phyloP scores from a whole-genome alignment of 35 echinoderm and acorn worm species.

The Chiridota heheva region DNA sequence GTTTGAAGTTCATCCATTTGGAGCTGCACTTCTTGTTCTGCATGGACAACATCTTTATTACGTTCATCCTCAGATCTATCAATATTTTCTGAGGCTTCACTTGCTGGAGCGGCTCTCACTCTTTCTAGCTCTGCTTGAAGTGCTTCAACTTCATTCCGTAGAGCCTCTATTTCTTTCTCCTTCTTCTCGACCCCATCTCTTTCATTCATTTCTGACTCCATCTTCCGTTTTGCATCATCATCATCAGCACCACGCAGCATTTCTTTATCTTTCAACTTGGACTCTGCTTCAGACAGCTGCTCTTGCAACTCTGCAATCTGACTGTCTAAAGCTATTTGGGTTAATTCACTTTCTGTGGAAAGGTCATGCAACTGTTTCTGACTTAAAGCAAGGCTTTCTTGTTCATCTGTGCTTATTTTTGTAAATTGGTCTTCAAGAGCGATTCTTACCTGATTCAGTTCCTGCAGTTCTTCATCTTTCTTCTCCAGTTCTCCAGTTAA shows the following conservation, averaged over 20 bases:
- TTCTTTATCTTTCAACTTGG: no score
- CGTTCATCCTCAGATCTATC: no score
- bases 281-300: no score
- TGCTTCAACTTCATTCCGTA: constrained; percentile 48
- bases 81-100: no score
- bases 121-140: no score
- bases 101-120: no score
- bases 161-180: constrained; percentile 35
- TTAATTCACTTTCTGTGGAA: no score
- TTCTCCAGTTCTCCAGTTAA: constrained; percentile 25
- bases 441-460: constrained; percentile 46
- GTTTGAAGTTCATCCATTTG: not conserved
- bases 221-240: constrained; percentile 24
- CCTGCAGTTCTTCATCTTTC: constrained; percentile 37
- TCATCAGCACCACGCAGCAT: no score
- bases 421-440: constrained; percentile 48
- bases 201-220: constrained; percentile 22
- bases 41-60: no score
- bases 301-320: constrained; percentile 55
- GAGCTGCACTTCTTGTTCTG: no score
- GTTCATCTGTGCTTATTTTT: constrained; percentile 22
- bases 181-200: constrained; percentile 24
- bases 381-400: constrained; percentile 23
- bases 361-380: constrained; percentile 53
- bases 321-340: no score